Evolutionary conservation across 2,797 vertebrate species (phyloP), one percentile per base, ranked within the genome.

Genomic region (Kryptolebias ocellatus): DNA sequence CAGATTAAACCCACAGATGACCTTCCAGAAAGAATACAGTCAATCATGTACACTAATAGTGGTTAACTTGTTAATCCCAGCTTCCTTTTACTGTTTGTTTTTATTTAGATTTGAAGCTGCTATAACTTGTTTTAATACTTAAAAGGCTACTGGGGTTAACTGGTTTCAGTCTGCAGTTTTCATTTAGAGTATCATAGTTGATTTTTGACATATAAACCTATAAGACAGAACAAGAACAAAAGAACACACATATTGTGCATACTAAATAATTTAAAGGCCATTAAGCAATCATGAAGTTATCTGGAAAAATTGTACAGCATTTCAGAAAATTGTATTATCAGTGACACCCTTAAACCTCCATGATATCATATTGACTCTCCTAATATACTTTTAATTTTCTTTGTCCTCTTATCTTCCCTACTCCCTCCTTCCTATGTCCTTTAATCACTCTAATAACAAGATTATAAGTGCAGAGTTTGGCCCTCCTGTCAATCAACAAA

Each of bases 261-360:
- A 20, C 15, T 12, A 50, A 54, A 60, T 59, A 47, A 74, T 70
- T 75, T 53, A 80, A 86, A 89, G 81, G 76, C 65, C 56, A 81
- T 83, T n/a, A 80, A 80, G 56, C 65, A 44, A 60, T 72, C 53
- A 77, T 70, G 29, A 62, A 76, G 57, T 72, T 87, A 88, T 86
- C 60, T 67, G 76, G 51, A 81, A 81, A 86, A 76, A 75, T 64
- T 62, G 50, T 54, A 63, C 76, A 81, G 81, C 85, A 84, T 79
- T 89, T 87, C 80, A 79, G 57, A 54, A 77, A 80, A 90, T 92
- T 92, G 74, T 51, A 29, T 68, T 68, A 49, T 67, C 64, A 77
- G 64, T 68, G 39, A 69, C 73, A 74, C 71, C 84, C 83, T 84
- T 83, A 64, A 75, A 58, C 72, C 79, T 67, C 61, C 58, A 76